Conservation (phyloP, 2,888 invertebrate species). For the Hanleya hanleyi region DNA sequence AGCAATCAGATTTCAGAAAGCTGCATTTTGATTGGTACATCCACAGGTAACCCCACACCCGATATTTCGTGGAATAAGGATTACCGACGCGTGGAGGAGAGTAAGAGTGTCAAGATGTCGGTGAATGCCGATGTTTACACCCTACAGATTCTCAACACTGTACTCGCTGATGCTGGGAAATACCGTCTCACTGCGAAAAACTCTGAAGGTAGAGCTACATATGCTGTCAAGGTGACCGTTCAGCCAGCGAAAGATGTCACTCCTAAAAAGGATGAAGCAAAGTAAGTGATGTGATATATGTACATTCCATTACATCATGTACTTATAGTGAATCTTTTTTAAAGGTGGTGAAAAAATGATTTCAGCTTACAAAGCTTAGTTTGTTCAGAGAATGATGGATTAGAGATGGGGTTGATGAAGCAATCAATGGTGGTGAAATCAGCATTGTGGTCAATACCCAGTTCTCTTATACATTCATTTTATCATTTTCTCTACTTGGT, state of each 20-base stretch:
- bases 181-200: constrained; percentile 61
- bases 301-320: too few species aligned
- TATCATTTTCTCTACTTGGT: too few species aligned
- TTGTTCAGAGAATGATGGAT: too few species aligned
- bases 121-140: constrained; percentile 41
- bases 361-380: too few species aligned
- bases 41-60: constrained; percentile 65
- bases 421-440: too few species aligned
- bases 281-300: too few species aligned
- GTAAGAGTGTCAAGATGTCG: constrained; percentile 16
- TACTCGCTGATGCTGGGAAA: constrained; percentile 50
- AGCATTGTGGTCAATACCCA: too few species aligned
- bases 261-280: neutral
- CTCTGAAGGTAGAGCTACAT: constrained; percentile 44
- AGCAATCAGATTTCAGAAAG: too few species aligned
- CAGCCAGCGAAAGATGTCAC: constrained; percentile 8
- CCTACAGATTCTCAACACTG: constrained; percentile 47
- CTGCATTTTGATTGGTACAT: neutral
- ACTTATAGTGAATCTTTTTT: too few species aligned
- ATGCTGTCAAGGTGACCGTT: constrained; percentile 48
- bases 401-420: too few species aligned
- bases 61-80: constrained; percentile 72
- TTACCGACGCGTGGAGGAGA: neutral
- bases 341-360: too few species aligned
- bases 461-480: too few species aligned